phyloP scores from a whole-genome alignment of 1,140 invertebrate species.

The Macrostomum lignano region DNA sequence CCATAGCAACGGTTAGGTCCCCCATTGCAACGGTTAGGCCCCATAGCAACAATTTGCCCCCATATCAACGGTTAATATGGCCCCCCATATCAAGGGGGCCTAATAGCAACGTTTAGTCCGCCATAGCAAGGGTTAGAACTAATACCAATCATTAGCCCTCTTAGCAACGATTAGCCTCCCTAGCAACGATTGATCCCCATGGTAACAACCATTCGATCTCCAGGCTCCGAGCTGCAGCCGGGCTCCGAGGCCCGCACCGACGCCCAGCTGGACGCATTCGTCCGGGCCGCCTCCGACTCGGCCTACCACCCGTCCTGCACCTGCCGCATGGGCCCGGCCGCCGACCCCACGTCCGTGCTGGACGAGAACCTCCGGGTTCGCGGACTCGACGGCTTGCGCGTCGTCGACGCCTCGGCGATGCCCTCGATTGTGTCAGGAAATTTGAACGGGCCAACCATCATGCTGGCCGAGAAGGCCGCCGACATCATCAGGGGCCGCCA shows the following conservation, averaged over 20 bases:
- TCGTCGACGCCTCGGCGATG: slow-evolving; percentile 34
- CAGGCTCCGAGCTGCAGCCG: not conserved
- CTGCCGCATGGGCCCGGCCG: slow-evolving; percentile 32
- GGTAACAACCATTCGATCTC: no score
- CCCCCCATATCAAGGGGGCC: no score
- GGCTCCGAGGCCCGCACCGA: not conserved
- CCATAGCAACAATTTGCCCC: no score
- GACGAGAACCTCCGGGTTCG: slow-evolving; percentile 23
- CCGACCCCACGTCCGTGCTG: slow-evolving; percentile 32
- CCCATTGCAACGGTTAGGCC: no score
- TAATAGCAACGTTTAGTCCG: no score
- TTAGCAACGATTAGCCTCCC: no score
- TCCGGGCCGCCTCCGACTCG: slow-evolving; percentile 13
- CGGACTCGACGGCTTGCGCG: slow-evolving; percentile 22
- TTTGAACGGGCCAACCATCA: slow-evolving; percentile 32
- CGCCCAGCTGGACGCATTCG: not conserved
- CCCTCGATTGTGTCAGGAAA: slow-evolving; percentile 32
- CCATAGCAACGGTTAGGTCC: no score
- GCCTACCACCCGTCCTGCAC: slow-evolving; percentile 33
- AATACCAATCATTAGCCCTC: no score
- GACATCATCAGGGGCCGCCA: slow-evolving; percentile 26
- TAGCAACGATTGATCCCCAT: no score
- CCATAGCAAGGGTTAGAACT: no score
- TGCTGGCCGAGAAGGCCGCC: slow-evolving; percentile 32
- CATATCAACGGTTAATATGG: no score